A percentile compares a stretch with the other conserved stretches of the same genome.
These are phyloP conservation scores for Adelphocoris suturalis DNA, from an alignment of 2,888 invertebrate genomes.

Conservation along the genomic window DNA sequence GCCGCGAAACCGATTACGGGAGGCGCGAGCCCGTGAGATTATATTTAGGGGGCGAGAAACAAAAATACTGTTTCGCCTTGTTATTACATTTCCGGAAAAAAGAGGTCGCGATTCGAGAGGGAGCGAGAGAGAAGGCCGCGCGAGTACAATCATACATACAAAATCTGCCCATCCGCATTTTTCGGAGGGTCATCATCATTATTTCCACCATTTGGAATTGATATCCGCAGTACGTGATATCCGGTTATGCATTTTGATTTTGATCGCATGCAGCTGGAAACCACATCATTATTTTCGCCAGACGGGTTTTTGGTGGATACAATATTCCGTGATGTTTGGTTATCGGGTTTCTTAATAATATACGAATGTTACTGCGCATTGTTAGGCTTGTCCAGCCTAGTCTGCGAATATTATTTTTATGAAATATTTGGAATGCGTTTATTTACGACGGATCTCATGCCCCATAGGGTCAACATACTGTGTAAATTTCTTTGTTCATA, in stretches of 20 bases:
- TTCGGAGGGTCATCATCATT: neutral
- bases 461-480: too few species aligned
- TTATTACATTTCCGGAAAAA: constrained; percentile 27
- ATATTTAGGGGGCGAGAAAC: constrained; percentile 28
- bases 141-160: too few species aligned
- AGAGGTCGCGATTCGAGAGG: neutral
- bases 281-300: constrained; percentile 16
- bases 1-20: constrained; percentile 56
- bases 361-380: too few species aligned
- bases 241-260: neutral
- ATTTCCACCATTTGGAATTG: constrained; percentile 4
- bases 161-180: neutral
- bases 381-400: too few species aligned
- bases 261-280: neutral
- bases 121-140: neutral
- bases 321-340: neutral
- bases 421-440: too few species aligned
- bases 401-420: too few species aligned
- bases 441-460: too few species aligned
- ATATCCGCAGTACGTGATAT: constrained; percentile 11
- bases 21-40: constrained; percentile 53
- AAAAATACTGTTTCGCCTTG: constrained; percentile 48
- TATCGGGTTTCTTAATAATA: neutral
- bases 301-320: constrained; percentile 3
- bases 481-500: too few species aligned